A percentile compares a stretch with the other conserved stretches of the same genome.
phyloP scores from a whole-genome alignment of 2,888 invertebrate species.

The Spodoptera littoralis region DNA sequence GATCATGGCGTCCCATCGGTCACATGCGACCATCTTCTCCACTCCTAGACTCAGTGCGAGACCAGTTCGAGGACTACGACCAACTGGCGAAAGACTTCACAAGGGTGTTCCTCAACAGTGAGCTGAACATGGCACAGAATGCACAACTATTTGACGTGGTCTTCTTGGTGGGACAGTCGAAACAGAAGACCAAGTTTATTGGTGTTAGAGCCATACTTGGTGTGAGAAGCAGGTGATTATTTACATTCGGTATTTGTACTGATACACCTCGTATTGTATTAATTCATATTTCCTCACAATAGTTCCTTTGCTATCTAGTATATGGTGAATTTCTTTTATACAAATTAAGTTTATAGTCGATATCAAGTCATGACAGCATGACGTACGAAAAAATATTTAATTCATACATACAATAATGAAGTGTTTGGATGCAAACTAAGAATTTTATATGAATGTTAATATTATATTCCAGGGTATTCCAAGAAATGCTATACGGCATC shows the following conservation, averaged over 20 bases:
- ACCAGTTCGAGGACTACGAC: constrained; percentile 98
- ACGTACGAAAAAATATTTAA: no score
- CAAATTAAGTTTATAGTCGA: no score
- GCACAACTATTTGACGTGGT: constrained; percentile 96
- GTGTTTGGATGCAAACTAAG: no score
- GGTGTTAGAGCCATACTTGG: constrained; percentile 97
- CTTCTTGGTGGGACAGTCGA: constrained; percentile 96
- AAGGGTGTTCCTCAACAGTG: constrained; percentile 95
- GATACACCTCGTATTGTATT: no score
- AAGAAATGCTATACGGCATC: constrained; percentile 98
- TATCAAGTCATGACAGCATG: no score
- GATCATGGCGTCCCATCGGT: constrained; percentile 97
- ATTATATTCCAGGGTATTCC: constrained; percentile 91
- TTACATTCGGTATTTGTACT: background rate
- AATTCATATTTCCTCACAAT: no score
- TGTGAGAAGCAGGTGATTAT: constrained; percentile 93
- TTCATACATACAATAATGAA: no score
- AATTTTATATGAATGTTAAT: no score
- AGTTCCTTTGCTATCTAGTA: no score
- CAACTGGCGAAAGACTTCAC: constrained; percentile 98
- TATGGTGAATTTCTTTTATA: no score
- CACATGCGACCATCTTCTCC: constrained; percentile 98
- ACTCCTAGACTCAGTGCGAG: constrained; percentile 96
- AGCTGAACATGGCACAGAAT: constrained; percentile 93
- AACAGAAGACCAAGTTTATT: constrained; percentile 96